A percentile compares a stretch with the other conserved stretches of the same genome.
Evolutionary conservation across 2,797 vertebrate genomes (phyloP).

Genomic region (Phataginus tetradactyla): DNA sequence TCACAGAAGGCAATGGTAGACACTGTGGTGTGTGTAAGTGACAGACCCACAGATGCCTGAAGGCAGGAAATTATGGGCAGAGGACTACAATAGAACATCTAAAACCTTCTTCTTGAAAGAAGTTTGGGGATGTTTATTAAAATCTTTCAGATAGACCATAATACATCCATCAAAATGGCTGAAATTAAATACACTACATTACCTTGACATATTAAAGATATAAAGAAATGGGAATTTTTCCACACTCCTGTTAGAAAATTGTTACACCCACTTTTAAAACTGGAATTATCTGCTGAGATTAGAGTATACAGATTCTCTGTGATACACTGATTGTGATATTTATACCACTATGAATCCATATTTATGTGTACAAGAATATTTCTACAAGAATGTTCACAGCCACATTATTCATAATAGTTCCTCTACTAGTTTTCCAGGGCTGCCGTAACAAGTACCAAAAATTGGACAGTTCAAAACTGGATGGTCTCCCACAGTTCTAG

Average conservation of each 20-base stretch:
- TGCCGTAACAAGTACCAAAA: neutral
- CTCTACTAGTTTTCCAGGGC: neutral
- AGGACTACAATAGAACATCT: neutral
- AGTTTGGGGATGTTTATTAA: neutral
- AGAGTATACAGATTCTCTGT: neutral
- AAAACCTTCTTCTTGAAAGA: neutral
- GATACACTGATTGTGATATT: neutral
- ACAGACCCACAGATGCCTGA: neutral
- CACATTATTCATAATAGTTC: neutral
- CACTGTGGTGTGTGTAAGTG: neutral
- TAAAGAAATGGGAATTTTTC: neutral
- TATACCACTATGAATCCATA: neutral
- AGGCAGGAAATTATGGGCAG: neutral
- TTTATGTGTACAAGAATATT: neutral
- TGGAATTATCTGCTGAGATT: neutral
- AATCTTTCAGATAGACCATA: neutral
- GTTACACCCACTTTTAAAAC: neutral
- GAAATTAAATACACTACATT: neutral
- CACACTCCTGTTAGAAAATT: neutral
- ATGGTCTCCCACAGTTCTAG: neutral
- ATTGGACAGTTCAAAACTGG: neutral
- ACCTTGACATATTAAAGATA: neutral
- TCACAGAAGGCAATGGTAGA: neutral
- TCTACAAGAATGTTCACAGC: neutral
- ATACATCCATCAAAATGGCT: neutral